phyloP scores from a whole-genome alignment of 1,140 invertebrate genomes.

The Drosophila arawakana region DNA sequence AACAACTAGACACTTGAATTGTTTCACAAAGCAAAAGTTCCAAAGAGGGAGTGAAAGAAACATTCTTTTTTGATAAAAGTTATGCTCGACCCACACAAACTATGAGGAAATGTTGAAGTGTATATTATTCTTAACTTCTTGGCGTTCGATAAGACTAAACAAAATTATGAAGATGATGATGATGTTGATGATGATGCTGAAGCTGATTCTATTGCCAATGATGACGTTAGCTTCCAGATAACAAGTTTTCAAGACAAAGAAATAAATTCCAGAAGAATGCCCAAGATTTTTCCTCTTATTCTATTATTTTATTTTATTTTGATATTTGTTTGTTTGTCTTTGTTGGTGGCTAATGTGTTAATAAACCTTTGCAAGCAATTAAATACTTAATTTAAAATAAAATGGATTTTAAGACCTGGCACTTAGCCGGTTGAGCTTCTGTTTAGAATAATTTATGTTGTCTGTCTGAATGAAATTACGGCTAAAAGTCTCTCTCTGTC shows the following conservation, averaged over 20 bases:
- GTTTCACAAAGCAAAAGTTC: background rate
- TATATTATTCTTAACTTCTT: slow-evolving; percentile 78
- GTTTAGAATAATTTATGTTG: slow-evolving; percentile 22
- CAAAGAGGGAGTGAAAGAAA: background rate
- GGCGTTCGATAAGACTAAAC: slow-evolving; percentile 71
- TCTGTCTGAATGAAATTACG: slow-evolving; percentile 27
- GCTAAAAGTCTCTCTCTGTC: background rate
- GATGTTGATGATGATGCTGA: slow-evolving; percentile 55
- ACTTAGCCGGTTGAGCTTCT: background rate
- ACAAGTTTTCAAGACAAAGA: slow-evolving; percentile 30
- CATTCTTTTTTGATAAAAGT: slow-evolving; percentile 36
- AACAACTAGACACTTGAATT: slow-evolving; percentile 15
- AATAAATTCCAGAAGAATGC: slow-evolving; percentile 16
- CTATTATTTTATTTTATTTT: slow-evolving; percentile 5
- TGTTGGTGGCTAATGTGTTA: background rate
- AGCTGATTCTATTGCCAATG: slow-evolving; percentile 23
- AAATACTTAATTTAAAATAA: slow-evolving; percentile 16
- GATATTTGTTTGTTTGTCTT: slow-evolving; percentile 4
- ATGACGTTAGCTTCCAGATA: slow-evolving; percentile 61
- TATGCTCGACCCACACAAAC: slow-evolving; percentile 52
- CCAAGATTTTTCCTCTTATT: background rate
- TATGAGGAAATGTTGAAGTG: slow-evolving; percentile 72
- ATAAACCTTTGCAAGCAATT: background rate
- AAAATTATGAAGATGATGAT: slow-evolving; percentile 72
- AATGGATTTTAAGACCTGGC: slow-evolving; percentile 4